phyloP scores from a whole-genome alignment of 2,113 vertebrate species.

The Poicephalus gulielmi region DNA sequence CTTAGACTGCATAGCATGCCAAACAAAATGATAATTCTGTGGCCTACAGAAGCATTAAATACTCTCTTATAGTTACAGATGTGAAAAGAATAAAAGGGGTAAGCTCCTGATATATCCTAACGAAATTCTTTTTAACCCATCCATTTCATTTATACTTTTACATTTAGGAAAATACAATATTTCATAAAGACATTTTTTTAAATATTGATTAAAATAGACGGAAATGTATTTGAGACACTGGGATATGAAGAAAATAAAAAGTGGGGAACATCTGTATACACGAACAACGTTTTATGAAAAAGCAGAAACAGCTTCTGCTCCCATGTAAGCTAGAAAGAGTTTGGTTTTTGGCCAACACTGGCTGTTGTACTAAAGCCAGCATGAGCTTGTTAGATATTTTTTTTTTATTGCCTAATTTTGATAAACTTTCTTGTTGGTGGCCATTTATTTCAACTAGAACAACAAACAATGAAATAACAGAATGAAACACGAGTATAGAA shows the following conservation, averaged over 20 bases:
- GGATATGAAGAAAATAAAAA: not conserved
- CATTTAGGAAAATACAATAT: not conserved
- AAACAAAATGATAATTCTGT: not conserved
- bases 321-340: not conserved
- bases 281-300: not conserved
- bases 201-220: not conserved
- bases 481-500: not conserved
- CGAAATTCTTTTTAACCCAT: not conserved
- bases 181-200: not conserved
- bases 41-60: not conserved
- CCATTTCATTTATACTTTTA: not conserved
- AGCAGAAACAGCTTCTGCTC: not conserved
- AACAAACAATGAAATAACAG: not conserved
- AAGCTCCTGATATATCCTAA: not conserved
- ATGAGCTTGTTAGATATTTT: not conserved
- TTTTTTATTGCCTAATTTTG: not conserved
- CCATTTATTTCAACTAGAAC: not conserved
- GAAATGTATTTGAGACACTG: not conserved
- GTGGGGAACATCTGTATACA: accelerated
- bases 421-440: not conserved
- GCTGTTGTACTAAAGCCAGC: not conserved
- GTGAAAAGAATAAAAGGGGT: not conserved
- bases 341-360: not conserved
- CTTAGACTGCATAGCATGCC: not conserved
- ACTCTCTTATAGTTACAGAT: not conserved